Conservation (phyloP, 2,797 vertebrate genomes). For the Periparus ater region DNA sequence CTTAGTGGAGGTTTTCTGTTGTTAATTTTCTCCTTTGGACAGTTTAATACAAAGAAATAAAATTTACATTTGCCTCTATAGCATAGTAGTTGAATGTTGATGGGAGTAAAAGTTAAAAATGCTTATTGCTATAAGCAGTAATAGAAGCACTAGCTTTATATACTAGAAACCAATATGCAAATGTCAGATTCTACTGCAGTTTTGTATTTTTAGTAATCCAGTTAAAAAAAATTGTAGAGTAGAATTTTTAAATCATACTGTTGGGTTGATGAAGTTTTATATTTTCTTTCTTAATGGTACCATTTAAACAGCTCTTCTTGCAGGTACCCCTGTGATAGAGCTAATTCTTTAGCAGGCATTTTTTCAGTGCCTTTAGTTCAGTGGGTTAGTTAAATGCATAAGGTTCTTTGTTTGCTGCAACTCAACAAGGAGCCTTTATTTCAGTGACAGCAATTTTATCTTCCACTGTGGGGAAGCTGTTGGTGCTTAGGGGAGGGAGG, state of each 20-base stretch:
- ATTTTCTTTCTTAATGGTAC: neutral
- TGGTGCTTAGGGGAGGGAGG: neutral
- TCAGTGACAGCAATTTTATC: neutral
- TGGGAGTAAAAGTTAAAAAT: neutral
- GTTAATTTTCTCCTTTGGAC: neutral
- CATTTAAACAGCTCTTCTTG: neutral
- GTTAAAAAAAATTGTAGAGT: neutral
- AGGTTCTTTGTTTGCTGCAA: neutral
- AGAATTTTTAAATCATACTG: neutral
- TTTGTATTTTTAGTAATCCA: neutral
- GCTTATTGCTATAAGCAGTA: neutral
- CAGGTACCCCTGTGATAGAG: neutral
- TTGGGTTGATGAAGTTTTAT: neutral
- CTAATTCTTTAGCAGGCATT: neutral
- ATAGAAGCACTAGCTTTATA: neutral
- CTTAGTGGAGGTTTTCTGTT: neutral
- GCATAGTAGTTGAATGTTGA: neutral
- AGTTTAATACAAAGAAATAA: neutral
- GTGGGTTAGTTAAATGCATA: neutral
- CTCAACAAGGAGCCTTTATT: neutral
- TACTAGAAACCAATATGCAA: neutral
- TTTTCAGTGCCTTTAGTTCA: neutral
- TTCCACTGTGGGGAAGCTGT: neutral
- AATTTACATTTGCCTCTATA: neutral
- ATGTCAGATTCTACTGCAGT: neutral